These are phyloP conservation scores for Drosophila subobscura DNA, from an alignment of 1,140 invertebrate genomes.

Conservation along the genomic window DNA sequence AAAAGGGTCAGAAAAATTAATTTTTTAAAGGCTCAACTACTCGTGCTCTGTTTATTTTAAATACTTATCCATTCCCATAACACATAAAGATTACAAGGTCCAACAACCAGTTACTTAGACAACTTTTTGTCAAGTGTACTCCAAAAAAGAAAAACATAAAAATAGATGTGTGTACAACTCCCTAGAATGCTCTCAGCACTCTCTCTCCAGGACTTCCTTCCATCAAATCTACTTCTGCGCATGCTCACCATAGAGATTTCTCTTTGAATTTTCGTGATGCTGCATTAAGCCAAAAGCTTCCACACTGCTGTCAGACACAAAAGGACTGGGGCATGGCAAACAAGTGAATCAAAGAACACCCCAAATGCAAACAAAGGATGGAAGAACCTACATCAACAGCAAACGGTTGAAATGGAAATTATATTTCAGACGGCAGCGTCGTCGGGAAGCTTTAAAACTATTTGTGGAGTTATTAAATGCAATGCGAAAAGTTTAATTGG, in stretches of 20 bases:
- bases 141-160: neutral
- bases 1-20: no score
- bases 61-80: no score
- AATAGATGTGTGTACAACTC: conserved; percentile 20
- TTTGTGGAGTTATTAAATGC: conserved; percentile 70
- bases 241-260: conserved; percentile 45
- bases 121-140: neutral
- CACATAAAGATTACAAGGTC: no score
- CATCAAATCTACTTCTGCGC: conserved; percentile 18
- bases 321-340: conserved; percentile 32
- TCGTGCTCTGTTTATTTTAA: no score
- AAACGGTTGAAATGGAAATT: conserved; percentile 38
- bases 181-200: neutral
- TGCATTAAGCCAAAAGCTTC: conserved; percentile 54
- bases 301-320: conserved; percentile 16
- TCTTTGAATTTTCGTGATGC: neutral
- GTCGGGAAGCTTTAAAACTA: conserved; percentile 57
- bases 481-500: conserved; percentile 76
- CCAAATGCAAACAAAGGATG: conserved; percentile 25
- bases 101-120: no score
- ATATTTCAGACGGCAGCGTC: conserved; percentile 6
- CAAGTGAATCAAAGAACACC: conserved; percentile 28
- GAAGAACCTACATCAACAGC: conserved; percentile 42
- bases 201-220: neutral
- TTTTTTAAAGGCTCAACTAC: no score